Base-by-base conservation (phyloP, 2,888 invertebrate species). In the Polymixis flavicincta region DNA sequence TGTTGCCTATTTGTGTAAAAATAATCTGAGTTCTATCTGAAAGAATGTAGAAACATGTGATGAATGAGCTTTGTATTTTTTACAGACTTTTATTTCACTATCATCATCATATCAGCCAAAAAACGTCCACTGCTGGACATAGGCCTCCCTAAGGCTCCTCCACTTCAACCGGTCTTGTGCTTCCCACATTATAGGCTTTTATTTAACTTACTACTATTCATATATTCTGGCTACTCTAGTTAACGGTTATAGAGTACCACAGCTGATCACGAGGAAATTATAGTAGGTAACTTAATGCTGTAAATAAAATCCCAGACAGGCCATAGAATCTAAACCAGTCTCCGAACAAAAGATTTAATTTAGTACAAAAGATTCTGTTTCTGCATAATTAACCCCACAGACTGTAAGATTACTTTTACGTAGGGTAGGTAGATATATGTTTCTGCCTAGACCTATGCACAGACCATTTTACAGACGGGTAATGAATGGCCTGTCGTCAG, bases 341-440 rank as follows among this genome's bases (percentile, higher is more conserved):
- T 57, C 32, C 17, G 42, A 66, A 74, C 60, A 70, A 78, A 78
- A 73, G 65, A 73, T 78, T 78, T 67, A 71, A 83, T 82, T 72
- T 28, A 48, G 45, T 52, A 68, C 57, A 71, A 83, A 64, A 71
- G 55, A 57, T 57, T 70, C 37, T 45, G 28, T 57, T 76, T 73
- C 69, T 65, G 73, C 59, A 70, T 76, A 83, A 84, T 84, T 73
- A 76, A 76, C 50, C 42, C 45, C 37, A 14, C 66, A 28, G 45
- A 4, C 13, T 25, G 37, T 55, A 54, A 83, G 52, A 74, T 79
- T 71, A 37, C 5, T 37, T 37, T 57, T 74, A 71, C 25, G 17
- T 67, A 67, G 55, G 17, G 45, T 28, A 8, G 4, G 32, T 50
- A 17, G n/a, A 6, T 13, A 19, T 64, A 71, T 70, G 52, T 77